A percentile compares a stretch with the other conserved stretches of the same genome.
Evolutionary conservation across 2,888 invertebrate species (phyloP).

Genomic region (Lasioglossum zephyrum): DNA sequence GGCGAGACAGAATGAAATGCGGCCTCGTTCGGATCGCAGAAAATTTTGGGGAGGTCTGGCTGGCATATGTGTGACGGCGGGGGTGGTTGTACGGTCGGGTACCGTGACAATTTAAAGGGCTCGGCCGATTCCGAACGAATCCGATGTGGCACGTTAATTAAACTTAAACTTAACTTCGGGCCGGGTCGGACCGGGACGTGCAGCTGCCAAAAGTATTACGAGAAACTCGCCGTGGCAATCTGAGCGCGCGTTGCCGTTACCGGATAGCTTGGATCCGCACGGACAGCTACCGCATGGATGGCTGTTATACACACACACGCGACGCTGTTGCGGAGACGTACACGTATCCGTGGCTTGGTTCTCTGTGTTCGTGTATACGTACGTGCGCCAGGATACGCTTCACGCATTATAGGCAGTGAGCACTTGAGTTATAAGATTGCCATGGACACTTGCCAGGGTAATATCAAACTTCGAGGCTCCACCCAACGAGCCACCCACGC

Average conservation of each 20-base stretch:
- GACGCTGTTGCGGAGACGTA: neutral
- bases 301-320: neutral
- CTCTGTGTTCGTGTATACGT: neutral
- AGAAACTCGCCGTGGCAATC: conserved; percentile 67
- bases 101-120: conserved; percentile 50
- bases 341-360: neutral
- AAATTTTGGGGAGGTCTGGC: conserved; percentile 19
- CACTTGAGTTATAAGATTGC: conserved; percentile 81
- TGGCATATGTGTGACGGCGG: conserved; percentile 18
- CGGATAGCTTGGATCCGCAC: conserved; percentile 33
- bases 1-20: conserved; percentile 17
- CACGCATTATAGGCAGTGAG: conserved; percentile 73
- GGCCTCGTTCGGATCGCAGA: conserved; percentile 5
- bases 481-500: conserved; percentile 47
- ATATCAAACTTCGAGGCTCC: conserved; percentile 80
- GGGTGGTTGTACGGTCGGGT: neutral
- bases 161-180: conserved; percentile 79
- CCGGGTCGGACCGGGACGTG: conserved; percentile 57
- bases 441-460: conserved; percentile 81
- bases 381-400: conserved; percentile 52
- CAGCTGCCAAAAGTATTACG: conserved; percentile 80
- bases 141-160: conserved; percentile 81
- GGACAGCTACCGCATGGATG: conserved; percentile 13
- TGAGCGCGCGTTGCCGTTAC: conserved; percentile 60
- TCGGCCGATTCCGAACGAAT: conserved; percentile 63